Percentiles rank a stretch among this genome's conserved stretches.
Conservation (phyloP, 2,113 vertebrate species). For the Murina feae region DNA sequence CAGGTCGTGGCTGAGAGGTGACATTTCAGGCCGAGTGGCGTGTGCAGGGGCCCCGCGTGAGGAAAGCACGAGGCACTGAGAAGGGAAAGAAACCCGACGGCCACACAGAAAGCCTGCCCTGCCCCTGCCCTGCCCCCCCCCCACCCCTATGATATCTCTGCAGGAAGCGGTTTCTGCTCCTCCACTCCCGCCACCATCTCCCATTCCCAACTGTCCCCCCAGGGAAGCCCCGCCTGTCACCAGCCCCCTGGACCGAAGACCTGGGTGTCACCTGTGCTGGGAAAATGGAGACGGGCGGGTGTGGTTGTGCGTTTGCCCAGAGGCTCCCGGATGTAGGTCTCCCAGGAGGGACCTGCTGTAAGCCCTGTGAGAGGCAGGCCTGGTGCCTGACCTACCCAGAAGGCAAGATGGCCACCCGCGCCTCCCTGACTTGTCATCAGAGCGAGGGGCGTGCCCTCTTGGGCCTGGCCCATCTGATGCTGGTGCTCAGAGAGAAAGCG, state of each 20-base stretch:
- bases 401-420: background rate
- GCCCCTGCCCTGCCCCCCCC: background rate
- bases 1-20: background rate
- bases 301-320: accelerated
- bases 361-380: background rate
- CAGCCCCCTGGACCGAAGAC: background rate
- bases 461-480: background rate
- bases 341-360: background rate
- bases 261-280: too few species aligned
- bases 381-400: background rate
- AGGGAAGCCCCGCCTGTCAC: background rate
- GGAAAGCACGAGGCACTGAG: accelerated
- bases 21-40: background rate
- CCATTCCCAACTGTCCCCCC: too few species aligned
- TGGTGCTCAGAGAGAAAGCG: background rate
- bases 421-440: background rate
- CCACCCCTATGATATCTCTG: background rate
- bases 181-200: too few species aligned
- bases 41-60: background rate
- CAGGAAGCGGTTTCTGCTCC: background rate
- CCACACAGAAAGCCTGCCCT: background rate
- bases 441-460: background rate
- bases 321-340: background rate
- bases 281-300: accelerated
- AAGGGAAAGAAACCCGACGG: background rate